Percentiles rank a stretch among this genome's conserved stretches.
Conservation (phyloP, 1,140 invertebrate species). For the Ladona fulva region DNA sequence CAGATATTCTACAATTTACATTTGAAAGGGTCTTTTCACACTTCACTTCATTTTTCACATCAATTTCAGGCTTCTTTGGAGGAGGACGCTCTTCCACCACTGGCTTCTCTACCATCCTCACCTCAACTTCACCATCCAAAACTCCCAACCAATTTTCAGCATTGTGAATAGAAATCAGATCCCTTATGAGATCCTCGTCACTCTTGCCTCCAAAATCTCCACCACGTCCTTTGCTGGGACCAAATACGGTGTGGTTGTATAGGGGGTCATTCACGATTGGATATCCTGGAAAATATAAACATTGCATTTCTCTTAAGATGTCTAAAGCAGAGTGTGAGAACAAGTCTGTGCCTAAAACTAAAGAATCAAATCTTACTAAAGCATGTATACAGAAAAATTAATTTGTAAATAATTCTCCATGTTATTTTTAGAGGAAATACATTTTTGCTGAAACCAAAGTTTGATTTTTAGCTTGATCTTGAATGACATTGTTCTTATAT, state of each 20-base stretch:
- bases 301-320: too few relatives aligned
- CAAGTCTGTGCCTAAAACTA: too few relatives aligned
- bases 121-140: conserved; percentile 78
- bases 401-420: too few relatives aligned
- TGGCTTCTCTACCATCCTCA: conserved; percentile 35
- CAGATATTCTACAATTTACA: too few relatives aligned
- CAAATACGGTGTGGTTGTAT: conserved; percentile 89
- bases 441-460: too few relatives aligned
- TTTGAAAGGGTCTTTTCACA: background rate
- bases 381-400: too few relatives aligned
- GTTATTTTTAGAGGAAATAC: too few relatives aligned
- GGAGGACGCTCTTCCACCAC: background rate
- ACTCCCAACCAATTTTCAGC: conserved; percentile 82
- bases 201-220: conserved; percentile 81
- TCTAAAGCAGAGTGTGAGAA: too few relatives aligned
- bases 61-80: background rate
- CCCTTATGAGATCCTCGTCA: conserved; percentile 80
- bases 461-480: too few relatives aligned
- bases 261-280: conserved; percentile 95
- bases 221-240: conserved; percentile 82
- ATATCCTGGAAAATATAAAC: conserved; percentile 51
- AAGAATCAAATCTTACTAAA: too few relatives aligned
- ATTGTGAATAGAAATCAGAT: conserved; percentile 84
- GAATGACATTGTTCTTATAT: too few relatives aligned
- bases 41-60: background rate